Evolutionary conservation across 2,888 invertebrate genomes (phyloP), one percentile per base, ranked within the genome.

Genomic region (Eupeodes latifasciatus): DNA sequence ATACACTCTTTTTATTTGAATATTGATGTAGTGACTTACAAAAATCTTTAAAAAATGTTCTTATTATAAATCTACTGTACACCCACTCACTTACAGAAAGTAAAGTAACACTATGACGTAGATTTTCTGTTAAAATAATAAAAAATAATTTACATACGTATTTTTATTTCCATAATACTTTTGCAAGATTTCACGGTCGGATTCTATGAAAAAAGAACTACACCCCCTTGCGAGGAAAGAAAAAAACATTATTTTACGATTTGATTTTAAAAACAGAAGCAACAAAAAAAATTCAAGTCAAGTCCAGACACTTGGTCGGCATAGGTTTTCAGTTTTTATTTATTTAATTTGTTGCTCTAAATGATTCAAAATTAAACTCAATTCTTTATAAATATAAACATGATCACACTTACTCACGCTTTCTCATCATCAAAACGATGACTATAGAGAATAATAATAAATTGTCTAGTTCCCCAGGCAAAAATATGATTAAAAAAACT

Each of bases 221-320:
- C 12, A 47, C 11, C 11, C 12, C 47, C 11, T 27, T 47, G 12
- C 10, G 10, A 10, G 10, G 12, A 47, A 11, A 11, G 10, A 44
- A 44, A 34, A 14, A 11, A 47, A 47, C 12, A n/a, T 47, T 16
- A 64, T 19, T 44, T 12, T 7, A 64, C 11, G 40, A 7, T 40
- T 7, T 9, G 40, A 40, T 40, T 19, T 11, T 40, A 12, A 4
- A 40, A 62, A 62, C n/a, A 62, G 40, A 40, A 62, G 2, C 4
- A 62, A 40, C 16, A 64, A 44, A 64, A 27, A 27, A 14, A 16
- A 16, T 36, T 51, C 34, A 36, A n/a, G 10, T 53, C 51, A 53
- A 36, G 27, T 27, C 53, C 53, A 69, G 69, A 69, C 69, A 69
- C 53, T 19, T 19, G n/a, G 69, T 53, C 69, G 69, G 69, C 69